Evolutionary conservation across 2,797 vertebrate genomes (phyloP).

Genomic region (Poeciliopsis turneri): DNA sequence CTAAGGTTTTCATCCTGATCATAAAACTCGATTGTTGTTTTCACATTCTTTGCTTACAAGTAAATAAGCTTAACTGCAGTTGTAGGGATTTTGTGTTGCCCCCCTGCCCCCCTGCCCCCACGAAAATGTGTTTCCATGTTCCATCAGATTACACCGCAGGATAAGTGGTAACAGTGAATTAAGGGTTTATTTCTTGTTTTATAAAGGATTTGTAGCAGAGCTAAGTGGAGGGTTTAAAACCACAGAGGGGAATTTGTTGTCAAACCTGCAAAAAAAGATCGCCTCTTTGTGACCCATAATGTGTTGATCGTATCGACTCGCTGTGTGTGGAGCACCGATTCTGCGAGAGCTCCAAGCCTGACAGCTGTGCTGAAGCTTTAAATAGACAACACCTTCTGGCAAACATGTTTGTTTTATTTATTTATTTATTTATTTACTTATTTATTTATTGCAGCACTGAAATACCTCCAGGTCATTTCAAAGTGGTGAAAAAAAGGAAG

Average conservation of each 20-base stretch:
- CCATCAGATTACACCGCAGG: conserved; percentile 36
- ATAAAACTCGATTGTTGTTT: conserved; percentile 9
- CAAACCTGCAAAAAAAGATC: conserved; percentile 5
- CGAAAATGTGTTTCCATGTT: conserved; percentile 19
- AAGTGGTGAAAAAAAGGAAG: conserved; percentile 46
- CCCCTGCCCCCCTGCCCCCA: background rate
- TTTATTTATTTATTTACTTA: conserved; percentile 25
- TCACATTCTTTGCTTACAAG: conserved; percentile 8
- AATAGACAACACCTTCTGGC: conserved; percentile 38
- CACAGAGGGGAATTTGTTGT: conserved; percentile 14
- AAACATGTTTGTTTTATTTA: conserved; percentile 24
- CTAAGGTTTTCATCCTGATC: background rate
- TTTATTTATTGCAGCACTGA: conserved; percentile 30
- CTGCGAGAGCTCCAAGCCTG: conserved; percentile 42
- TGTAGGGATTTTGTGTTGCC: conserved; percentile 20
- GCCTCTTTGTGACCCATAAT: conserved; percentile 2
- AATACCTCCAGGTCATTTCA: conserved; percentile 69
- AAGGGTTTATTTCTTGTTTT: conserved; percentile 38
- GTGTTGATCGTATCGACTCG: conserved; percentile 19
- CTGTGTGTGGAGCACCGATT: conserved; percentile 23
- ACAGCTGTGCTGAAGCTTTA: conserved; percentile 35
- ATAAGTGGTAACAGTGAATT: conserved; percentile 29
- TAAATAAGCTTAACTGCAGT: conserved; percentile 22
- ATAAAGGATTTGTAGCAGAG: conserved; percentile 31
- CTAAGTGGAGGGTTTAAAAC: conserved; percentile 18